A percentile compares a stretch with the other conserved stretches of the same genome.
Evolutionary conservation across 2,888 invertebrate species (phyloP).

Genomic region (Nebria brevicollis): DNA sequence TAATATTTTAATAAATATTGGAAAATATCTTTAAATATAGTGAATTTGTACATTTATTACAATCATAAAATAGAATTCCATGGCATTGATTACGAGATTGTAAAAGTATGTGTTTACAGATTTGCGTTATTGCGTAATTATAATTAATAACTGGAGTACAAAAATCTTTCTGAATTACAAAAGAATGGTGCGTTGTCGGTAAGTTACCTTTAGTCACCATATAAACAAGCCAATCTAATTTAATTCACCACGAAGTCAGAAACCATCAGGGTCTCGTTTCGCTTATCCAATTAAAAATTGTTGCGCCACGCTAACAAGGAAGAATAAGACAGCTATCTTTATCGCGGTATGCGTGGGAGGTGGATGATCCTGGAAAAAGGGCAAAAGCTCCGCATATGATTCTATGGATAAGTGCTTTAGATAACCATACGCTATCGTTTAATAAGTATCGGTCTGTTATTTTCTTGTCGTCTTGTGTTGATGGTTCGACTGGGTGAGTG

Average conservation of each 20-base stretch:
- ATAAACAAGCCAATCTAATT: conserved; percentile 1
- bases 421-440: background rate
- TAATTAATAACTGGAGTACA: too few relatives aligned
- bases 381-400: background rate
- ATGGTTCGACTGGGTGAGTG: background rate
- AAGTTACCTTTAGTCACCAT: background rate
- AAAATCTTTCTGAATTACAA: background rate
- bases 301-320: background rate
- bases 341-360: background rate
- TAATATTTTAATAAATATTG: too few relatives aligned
- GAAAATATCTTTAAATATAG: too few relatives aligned
- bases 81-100: too few relatives aligned
- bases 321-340: background rate
- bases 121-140: too few relatives aligned
- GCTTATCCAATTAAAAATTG: background rate
- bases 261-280: conserved; percentile 1
- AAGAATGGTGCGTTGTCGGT: background rate
- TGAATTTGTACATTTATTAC: too few relatives aligned
- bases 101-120: too few relatives aligned
- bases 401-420: background rate
- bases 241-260: background rate
- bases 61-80: too few relatives aligned
- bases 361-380: background rate
- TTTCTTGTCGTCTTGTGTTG: background rate
- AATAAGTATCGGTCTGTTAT: background rate